These are phyloP conservation scores for Heliconius hewitsoni DNA, from an alignment of 1,140 invertebrate genomes.

Conservation along the genomic window DNA sequence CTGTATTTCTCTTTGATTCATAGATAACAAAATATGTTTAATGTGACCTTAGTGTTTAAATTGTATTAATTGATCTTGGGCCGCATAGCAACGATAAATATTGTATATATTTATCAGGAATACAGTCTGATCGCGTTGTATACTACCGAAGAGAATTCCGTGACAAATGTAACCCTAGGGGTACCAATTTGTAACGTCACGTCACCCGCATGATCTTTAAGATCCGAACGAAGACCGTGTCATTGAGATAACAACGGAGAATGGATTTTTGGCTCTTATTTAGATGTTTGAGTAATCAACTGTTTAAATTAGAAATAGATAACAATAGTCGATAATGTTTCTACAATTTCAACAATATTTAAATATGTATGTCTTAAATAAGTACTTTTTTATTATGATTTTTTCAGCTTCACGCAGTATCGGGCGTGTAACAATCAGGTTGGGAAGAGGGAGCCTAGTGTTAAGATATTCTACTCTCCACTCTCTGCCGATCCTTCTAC, in stretches of 20 bases:
- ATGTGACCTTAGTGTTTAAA: background rate
- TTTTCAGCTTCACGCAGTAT: no score
- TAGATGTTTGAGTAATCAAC: background rate
- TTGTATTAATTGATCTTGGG: background rate
- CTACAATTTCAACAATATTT: background rate
- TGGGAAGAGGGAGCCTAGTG: no score
- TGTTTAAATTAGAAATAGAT: conserved; percentile 14
- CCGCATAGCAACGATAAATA: background rate
- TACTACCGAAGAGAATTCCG: conserved; percentile 15
- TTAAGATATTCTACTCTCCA: no score
- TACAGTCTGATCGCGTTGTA: background rate
- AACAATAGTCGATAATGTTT: background rate
- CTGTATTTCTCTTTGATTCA: background rate
- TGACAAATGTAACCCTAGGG: conserved; percentile 14
- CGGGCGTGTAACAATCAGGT: no score
- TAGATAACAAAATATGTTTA: background rate
- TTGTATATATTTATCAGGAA: background rate
- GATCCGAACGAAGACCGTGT: conserved; percentile 6
- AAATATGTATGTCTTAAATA: background rate
- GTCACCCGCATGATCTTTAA: conserved; percentile 15
- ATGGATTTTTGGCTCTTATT: background rate
- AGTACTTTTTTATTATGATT: no score
- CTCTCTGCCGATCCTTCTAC: no score
- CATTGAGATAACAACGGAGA: conserved; percentile 5
- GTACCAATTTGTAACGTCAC: conserved; percentile 16